phyloP scores from a whole-genome alignment of 1,140 invertebrate species.

The Apis cerana region DNA sequence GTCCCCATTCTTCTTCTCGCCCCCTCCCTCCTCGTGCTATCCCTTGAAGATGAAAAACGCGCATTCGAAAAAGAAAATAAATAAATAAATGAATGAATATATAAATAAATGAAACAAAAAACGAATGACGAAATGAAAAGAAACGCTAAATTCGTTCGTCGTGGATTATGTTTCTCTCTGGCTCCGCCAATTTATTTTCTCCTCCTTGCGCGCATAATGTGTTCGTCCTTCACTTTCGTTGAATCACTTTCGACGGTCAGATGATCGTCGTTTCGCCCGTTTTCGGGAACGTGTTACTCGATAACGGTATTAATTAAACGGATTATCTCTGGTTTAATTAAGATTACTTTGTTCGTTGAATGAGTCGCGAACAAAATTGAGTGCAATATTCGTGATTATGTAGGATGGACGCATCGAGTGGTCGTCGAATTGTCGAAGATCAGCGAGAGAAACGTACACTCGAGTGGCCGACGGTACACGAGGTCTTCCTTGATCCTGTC shows the following conservation, averaged over 20 bases:
- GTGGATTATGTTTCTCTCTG: too few species aligned
- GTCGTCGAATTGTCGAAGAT: background rate
- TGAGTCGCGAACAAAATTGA: background rate
- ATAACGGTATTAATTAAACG: too few species aligned
- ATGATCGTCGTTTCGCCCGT: too few species aligned
- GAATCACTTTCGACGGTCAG: too few species aligned
- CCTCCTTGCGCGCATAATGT: too few species aligned
- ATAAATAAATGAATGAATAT: too few species aligned
- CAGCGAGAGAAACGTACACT: background rate
- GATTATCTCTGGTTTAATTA: too few species aligned
- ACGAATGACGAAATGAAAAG: too few species aligned
- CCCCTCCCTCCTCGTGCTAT: background rate
- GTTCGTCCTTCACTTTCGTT: too few species aligned
- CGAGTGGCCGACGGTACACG: constrained; percentile 17
- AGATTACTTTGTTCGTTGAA: too few species aligned
- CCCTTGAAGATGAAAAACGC: background rate
- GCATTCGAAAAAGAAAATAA: too few species aligned
- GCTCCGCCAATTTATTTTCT: too few species aligned
- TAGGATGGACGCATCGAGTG: background rate
- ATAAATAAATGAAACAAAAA: background rate
- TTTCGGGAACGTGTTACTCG: background rate
- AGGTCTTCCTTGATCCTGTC: constrained; percentile 52
- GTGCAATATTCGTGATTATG: background rate
- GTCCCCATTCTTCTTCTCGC: constrained; percentile 5
- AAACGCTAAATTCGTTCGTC: background rate